Conservation (phyloP, 2,797 vertebrate species). For the Cryptoprocta ferox region DNA sequence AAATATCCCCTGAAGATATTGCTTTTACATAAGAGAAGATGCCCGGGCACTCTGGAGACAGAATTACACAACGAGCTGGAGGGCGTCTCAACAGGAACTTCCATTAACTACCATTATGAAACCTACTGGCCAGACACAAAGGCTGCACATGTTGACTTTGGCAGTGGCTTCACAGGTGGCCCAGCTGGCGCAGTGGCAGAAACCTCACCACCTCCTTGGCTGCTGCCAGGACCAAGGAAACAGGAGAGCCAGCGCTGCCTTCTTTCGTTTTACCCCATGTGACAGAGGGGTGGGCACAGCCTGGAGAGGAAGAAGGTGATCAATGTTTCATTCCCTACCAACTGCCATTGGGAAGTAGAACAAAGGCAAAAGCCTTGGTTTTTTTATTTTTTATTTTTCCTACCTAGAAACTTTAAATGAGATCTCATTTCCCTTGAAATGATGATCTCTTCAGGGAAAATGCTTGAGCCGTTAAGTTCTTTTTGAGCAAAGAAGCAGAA, state of each 20-base stretch:
- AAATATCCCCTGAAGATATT: slow-evolving; percentile 4
- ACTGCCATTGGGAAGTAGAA: not conserved
- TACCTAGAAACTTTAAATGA: not conserved
- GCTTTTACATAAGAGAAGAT: slow-evolving; percentile 23
- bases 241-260: not conserved
- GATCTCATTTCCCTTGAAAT: not conserved
- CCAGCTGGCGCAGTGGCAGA: not conserved
- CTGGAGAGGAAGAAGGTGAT: no score
- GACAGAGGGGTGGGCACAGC: not conserved
- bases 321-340: not conserved
- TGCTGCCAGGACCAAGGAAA: not conserved
- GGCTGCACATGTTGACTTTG: slow-evolving; percentile 13
- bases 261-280: not conserved
- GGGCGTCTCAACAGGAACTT: slow-evolving; percentile 15
- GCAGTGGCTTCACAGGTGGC: not conserved
- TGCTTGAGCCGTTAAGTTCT: not conserved
- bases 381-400: not conserved
- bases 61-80: not conserved
- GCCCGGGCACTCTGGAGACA: not conserved
- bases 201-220: not conserved
- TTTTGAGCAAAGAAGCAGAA: slow-evolving; percentile 5
- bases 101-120: not conserved
- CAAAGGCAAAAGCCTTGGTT: not conserved
- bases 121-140: slow-evolving; percentile 38
- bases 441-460: not conserved